These are phyloP conservation scores for Phrynocephalus forsythii DNA, from an alignment of 2,797 vertebrate genomes.

Conservation along the genomic window DNA sequence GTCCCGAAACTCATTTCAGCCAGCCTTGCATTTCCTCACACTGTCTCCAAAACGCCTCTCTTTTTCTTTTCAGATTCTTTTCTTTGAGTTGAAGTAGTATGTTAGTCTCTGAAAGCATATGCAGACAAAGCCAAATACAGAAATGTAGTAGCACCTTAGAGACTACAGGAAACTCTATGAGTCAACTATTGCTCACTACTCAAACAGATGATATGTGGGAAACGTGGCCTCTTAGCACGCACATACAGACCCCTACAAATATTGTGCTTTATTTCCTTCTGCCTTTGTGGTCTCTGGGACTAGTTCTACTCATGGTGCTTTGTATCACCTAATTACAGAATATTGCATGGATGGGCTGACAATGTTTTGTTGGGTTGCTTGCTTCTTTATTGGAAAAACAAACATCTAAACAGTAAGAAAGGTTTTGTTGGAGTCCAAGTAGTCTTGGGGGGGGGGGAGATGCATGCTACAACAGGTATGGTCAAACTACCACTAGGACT, in stretches of 20 bases:
- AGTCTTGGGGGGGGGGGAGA: neutral
- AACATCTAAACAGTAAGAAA: neutral
- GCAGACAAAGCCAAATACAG: too few relatives aligned
- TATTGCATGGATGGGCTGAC: too few relatives aligned
- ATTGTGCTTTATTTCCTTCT: too few relatives aligned
- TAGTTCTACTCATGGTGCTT: too few relatives aligned
- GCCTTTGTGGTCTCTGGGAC: too few relatives aligned
- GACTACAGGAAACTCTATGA: neutral
- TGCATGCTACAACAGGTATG: neutral
- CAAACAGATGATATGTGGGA: neutral
- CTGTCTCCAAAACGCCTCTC: conserved; percentile 12
- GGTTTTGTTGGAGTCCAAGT: neutral
- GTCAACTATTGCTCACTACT: neutral
- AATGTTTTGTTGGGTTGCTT: too few relatives aligned
- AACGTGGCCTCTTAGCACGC: neutral
- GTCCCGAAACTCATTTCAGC: conserved; percentile 3
- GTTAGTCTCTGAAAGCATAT: too few relatives aligned
- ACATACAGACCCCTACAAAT: too few relatives aligned
- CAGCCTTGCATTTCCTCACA: neutral
- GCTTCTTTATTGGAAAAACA: neutral
- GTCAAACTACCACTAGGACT: neutral
- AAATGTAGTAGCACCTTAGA: too few relatives aligned
- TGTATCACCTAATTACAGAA: too few relatives aligned
- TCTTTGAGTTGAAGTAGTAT: neutral
- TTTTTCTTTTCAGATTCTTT: neutral